phyloP scores from a whole-genome alignment of 2,797 vertebrate species.

The Phataginus tricuspis region DNA sequence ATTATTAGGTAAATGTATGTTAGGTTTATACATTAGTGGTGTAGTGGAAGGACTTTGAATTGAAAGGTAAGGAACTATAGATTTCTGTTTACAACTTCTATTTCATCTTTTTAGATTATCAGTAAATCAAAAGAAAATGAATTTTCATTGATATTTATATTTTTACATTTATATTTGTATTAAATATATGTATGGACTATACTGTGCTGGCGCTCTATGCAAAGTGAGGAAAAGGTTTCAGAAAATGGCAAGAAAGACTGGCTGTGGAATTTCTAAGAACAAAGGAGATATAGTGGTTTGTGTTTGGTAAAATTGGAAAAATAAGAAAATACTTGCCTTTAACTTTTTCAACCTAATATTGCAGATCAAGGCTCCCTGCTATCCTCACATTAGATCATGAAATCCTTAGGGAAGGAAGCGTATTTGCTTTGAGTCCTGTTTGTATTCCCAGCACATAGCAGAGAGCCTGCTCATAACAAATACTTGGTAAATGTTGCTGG shows the following conservation, averaged over 20 bases:
- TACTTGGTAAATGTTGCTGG: conserved; percentile 26
- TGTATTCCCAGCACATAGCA: background rate
- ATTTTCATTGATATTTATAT: background rate
- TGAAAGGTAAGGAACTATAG: background rate
- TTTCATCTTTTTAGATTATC: background rate
- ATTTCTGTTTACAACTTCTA: background rate
- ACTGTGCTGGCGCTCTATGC: background rate
- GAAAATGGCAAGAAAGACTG: background rate
- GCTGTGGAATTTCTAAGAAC: background rate
- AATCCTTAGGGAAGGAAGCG: background rate
- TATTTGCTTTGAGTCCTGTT: conserved; percentile 37
- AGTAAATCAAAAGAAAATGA: background rate
- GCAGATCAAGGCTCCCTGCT: background rate
- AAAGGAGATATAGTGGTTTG: background rate
- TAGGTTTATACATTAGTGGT: background rate
- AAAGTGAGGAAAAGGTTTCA: background rate
- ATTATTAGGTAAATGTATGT: background rate
- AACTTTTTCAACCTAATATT: conserved; percentile 49
- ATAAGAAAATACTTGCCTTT: conserved; percentile 53
- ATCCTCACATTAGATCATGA: background rate
- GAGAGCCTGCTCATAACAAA: background rate
- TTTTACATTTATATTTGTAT: background rate
- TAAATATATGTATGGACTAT: background rate
- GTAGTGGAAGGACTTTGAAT: background rate
- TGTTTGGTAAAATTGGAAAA: conserved; percentile 18